These are phyloP conservation scores for Terrapene triunguis DNA, from an alignment of 2,113 vertebrate genomes.

Conservation along the genomic window DNA sequence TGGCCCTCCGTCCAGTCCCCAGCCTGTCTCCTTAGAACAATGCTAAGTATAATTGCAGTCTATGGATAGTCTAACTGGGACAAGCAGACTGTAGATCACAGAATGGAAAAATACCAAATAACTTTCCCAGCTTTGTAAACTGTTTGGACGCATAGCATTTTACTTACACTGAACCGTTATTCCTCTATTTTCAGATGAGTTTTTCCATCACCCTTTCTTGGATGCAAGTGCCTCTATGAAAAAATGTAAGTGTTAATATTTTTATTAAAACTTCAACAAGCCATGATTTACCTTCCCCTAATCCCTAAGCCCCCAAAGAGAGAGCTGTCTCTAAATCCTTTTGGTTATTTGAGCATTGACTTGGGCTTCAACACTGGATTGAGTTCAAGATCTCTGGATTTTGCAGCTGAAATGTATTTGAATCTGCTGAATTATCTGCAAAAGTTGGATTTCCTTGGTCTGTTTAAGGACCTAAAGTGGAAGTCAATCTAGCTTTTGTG, in stretches of 20 bases:
- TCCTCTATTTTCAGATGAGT: constrained; percentile 85
- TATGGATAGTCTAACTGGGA: not conserved
- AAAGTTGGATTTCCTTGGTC: not conserved
- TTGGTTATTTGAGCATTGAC: not conserved
- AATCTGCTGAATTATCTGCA: constrained; percentile 28
- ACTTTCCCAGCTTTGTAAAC: not conserved
- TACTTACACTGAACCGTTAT: constrained; percentile 29
- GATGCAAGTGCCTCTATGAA: constrained; percentile 87
- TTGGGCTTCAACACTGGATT: not conserved
- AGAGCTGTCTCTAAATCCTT: not conserved
- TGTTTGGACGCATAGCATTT: constrained; percentile 8
- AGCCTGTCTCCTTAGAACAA: not conserved
- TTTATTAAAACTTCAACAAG: constrained; percentile 17
- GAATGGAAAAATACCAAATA: not conserved
- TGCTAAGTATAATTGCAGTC: accelerated
- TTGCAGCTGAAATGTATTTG: constrained; percentile 23
- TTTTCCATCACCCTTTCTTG: constrained; percentile 95
- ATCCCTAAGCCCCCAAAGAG: constrained; percentile 15
- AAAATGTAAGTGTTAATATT: constrained; percentile 87
- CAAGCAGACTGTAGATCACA: not conserved
- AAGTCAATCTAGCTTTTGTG: constrained; percentile 10
- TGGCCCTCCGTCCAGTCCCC: not conserved
- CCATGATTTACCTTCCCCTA: not conserved
- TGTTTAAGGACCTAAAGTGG: constrained; percentile 8
- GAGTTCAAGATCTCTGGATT: not conserved